Conservation (phyloP, 2,888 invertebrate genomes). For the Dicycla oo region DNA sequence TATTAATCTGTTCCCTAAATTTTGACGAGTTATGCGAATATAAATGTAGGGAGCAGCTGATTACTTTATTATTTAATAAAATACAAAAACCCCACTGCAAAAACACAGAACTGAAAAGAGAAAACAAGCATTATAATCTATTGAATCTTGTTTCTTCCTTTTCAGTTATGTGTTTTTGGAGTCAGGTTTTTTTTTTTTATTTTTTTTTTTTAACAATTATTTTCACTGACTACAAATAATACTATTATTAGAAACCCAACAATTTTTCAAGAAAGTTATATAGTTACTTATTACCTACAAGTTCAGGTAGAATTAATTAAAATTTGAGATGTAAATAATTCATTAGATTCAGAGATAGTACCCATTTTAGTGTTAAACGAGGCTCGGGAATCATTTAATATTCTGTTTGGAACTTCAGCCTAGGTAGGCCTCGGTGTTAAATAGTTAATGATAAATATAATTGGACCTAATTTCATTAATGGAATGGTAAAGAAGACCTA, state of each 20-base stretch:
- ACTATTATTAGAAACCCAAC: background rate
- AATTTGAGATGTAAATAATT: constrained; percentile 26
- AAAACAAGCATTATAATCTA: too few relatives aligned
- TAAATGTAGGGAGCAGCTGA: too few relatives aligned
- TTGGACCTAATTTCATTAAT: constrained; percentile 11
- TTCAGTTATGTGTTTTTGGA: too few relatives aligned
- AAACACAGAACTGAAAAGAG: too few relatives aligned
- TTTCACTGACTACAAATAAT: background rate
- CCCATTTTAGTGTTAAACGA: constrained; percentile 7
- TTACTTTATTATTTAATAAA: too few relatives aligned
- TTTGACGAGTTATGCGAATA: too few relatives aligned
- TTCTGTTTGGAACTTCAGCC: constrained; percentile 17
- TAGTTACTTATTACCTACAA: constrained; percentile 11
- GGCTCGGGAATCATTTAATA: constrained; percentile 3
- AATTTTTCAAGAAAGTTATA: constrained; percentile 26
- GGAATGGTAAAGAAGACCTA: background rate
- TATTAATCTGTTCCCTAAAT: too few relatives aligned
- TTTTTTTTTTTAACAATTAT: background rate
- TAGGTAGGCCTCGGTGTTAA: background rate
- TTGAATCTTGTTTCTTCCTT: too few relatives aligned
- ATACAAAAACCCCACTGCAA: too few relatives aligned
- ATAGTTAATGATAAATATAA: constrained; percentile 22
- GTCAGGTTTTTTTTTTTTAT: too few relatives aligned
- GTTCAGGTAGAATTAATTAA: constrained; percentile 30
- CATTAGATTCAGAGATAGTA: constrained; percentile 18